Evolutionary conservation across 2,113 vertebrate species (phyloP).

Genomic region (Eidolon helvum): DNA sequence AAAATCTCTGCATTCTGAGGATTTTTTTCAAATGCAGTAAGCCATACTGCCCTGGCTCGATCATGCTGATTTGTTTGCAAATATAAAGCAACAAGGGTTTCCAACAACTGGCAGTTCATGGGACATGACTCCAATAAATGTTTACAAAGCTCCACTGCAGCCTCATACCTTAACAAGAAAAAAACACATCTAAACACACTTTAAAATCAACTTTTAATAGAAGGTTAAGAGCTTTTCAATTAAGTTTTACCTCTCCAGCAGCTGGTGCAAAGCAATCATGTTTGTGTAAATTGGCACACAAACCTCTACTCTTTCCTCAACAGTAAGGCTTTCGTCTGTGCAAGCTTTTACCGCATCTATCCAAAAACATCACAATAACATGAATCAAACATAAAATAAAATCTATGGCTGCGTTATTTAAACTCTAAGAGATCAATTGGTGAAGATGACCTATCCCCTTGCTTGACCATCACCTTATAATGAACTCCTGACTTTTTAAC

Average conservation of each 20-base stretch:
- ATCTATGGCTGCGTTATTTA: background rate
- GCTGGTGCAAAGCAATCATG: slow-evolving; percentile 87
- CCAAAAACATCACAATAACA: slow-evolving; percentile 44
- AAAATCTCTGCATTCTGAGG: slow-evolving; percentile 91
- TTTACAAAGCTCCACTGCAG: slow-evolving; percentile 86
- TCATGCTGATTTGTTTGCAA: slow-evolving; percentile 81
- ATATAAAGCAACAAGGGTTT: slow-evolving; percentile 87
- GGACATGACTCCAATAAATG: slow-evolving; percentile 86
- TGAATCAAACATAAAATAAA: slow-evolving; percentile 11
- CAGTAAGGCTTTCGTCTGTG: slow-evolving; percentile 83
- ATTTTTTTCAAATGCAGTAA: slow-evolving; percentile 87
- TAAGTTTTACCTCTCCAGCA: slow-evolving; percentile 88
- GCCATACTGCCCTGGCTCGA: slow-evolving; percentile 87
- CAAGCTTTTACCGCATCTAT: slow-evolving; percentile 91
- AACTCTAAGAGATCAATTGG: background rate
- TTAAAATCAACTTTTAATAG: background rate
- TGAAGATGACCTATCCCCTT: background rate
- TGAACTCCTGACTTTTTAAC: background rate
- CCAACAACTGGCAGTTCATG: slow-evolving; percentile 88
- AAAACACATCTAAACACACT: slow-evolving; percentile 51
- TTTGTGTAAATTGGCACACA: slow-evolving; percentile 94
- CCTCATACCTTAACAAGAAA: slow-evolving; percentile 85
- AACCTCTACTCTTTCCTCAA: slow-evolving; percentile 82
- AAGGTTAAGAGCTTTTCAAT: background rate
- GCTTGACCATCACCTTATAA: background rate